Conservation (phyloP, 2,797 vertebrate genomes). For the Chloroceryle amazona region DNA sequence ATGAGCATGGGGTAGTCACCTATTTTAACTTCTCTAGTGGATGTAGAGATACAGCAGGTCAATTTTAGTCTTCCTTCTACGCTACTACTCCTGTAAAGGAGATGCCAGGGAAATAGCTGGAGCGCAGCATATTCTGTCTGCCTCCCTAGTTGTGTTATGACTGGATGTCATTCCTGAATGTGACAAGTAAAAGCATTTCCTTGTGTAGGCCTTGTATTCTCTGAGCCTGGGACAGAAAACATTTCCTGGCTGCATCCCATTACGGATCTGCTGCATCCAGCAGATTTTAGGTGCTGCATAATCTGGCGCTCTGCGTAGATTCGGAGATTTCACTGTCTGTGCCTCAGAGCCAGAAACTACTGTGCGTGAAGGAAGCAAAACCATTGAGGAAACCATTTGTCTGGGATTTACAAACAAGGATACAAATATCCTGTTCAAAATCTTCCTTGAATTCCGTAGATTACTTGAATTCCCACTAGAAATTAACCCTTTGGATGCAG, state of each 20-base stretch:
- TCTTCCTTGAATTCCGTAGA: not conserved
- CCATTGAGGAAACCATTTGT: not conserved
- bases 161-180: not conserved
- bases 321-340: slow-evolving; percentile 19
- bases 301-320: slow-evolving; percentile 25
- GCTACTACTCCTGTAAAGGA: not conserved
- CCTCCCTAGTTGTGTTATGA: slow-evolving; percentile 30
- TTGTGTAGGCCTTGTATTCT: slow-evolving; percentile 11
- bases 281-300: not conserved
- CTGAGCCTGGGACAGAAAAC: slow-evolving; percentile 32
- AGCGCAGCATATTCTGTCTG: not conserved
- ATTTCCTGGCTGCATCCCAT: slow-evolving; percentile 11
- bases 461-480: not conserved
- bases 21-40: not conserved
- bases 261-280: slow-evolving; percentile 17
- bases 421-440: not conserved
- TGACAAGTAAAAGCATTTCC: slow-evolving; percentile 36
- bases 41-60: not conserved
- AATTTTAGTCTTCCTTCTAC: not conserved
- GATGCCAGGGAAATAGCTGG: slow-evolving; percentile 2
- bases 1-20: not conserved
- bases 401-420: not conserved
- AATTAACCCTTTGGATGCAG: not conserved
- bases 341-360: not conserved
- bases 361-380: not conserved